Base-by-base conservation (phyloP, 92 coral and sea anemone species). In the Pocillopora grandis region DNA sequence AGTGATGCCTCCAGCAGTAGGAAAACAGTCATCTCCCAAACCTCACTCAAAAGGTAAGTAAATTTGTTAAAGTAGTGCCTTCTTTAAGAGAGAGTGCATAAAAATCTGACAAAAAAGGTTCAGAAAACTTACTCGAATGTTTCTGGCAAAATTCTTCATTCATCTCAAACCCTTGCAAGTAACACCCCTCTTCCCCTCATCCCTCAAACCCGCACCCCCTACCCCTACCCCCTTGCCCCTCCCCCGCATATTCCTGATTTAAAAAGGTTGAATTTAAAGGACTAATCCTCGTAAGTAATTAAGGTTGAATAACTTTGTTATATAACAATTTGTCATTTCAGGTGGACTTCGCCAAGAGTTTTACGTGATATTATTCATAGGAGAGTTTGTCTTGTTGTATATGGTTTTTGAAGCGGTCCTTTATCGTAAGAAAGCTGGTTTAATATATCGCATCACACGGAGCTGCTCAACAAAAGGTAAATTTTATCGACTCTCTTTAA, bases 391-490 rank as follows among this genome's bases (percentile, higher is more conserved):
- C 6, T 42, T 91, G 61, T 55, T 91, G 90, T 88, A 76, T 68
- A 71, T 88, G 60, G 81, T 91, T 75, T 91, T 91, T 63, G 94
- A 91, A 62, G 88, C 94, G 9, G 76, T 91, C 65, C 79, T 91
- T 55, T 91, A 86, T 76, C 86, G 89, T 71, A 89, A 89, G 72
- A 88, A 88, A 42, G 90, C 94, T 77, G 94, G 94, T 9, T 69
- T 91, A 31, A 88, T 85, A 17, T 85, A 91, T 63, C 86, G 80
- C 35, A 0, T 83, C 61, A 83, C 86, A 15, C 74, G 86, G 52
- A 83, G 58, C 33, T 83, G 80, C 56, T 49, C 73, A 9, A 4
- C 57, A 23, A 83, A 83, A 83, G 86, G 86, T 83, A 74, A 2
- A 0, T 11, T 19, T 27, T 20, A 11, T 35, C 11, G 1, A 63